Base-by-base conservation (phyloP, 2,797 vertebrate species). In the Coilia nasus region DNA sequence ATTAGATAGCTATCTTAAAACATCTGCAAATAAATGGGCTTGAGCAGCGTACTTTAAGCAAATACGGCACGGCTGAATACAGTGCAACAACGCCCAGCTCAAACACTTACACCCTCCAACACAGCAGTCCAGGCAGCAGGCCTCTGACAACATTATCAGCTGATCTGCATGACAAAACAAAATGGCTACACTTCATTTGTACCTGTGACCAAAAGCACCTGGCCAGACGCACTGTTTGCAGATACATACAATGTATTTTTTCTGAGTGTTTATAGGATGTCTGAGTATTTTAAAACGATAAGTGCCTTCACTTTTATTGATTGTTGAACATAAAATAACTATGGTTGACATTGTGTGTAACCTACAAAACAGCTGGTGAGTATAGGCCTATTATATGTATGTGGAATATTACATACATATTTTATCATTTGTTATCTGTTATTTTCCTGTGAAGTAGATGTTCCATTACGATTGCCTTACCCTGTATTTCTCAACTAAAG, bases 1-100 rank as follows among this genome's bases (percentile, higher is more conserved):
- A 88, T 89, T 87, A 89, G 86, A 89, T 78, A 88, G 59, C 81
- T 87, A 90, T 89, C 87, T 87, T 81, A 82, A 82, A 50, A 21
- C 78, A 78, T 85, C 41, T 81, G 83, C 83, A 86, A 84, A 87
- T 81, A 88, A 50, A 67, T 50, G 54, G 31, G 71, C 41, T 75
- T 17, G 35, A 47, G 62, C 35, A 19, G 23, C 23, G 23, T 84
- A 41, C 44, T 85, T 67, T 85, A 67, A 83, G 81, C 83, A 88
- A 91, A 87, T 85, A 87, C 59, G 56, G 25, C 15, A 75, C 25
- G n/a, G 25, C 50, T n/a, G 23, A 75, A 83, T 71, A 81, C 78
- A 85, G 25, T 75, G 2, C 41, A 84, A 71, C 81, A 85, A 71
- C 81, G 46, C 86, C 85, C 35, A 85, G 35, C 67, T 83, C 47